Percentiles rank a stretch among this genome's conserved stretches.
These are phyloP conservation scores for Hesperophylax magnus DNA, from an alignment of 1,140 invertebrate species.

Conservation along the genomic window DNA sequence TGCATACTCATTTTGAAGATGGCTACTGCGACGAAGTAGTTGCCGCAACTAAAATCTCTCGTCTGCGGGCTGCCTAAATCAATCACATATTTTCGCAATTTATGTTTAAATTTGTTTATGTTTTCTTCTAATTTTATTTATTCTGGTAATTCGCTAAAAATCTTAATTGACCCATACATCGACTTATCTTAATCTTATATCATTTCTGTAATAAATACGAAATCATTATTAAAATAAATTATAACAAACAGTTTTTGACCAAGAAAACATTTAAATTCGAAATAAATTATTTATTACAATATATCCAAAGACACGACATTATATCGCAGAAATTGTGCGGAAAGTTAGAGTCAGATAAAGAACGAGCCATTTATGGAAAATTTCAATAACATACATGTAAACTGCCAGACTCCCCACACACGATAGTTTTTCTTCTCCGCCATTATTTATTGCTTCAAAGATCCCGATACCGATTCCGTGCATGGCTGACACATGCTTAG, in stretches of 20 bases:
- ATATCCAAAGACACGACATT: not conserved
- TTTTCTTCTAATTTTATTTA: too few relatives aligned
- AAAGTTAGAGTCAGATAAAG: conserved; percentile 25
- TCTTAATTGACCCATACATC: too few relatives aligned
- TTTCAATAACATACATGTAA: conserved; percentile 54
- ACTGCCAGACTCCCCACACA: conserved; percentile 39
- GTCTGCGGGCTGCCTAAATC: too few relatives aligned
- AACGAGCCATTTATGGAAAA: conserved; percentile 25
- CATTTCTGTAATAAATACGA: too few relatives aligned
- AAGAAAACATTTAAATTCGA: not conserved
- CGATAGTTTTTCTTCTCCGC: conserved; percentile 43
- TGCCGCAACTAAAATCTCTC: too few relatives aligned
- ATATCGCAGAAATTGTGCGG: conserved; percentile 12
- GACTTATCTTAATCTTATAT: too few relatives aligned
- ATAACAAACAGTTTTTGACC: not conserved
- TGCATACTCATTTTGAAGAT: too few relatives aligned
- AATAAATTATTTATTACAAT: not conserved
- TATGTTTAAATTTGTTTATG: too few relatives aligned
- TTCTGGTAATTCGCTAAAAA: too few relatives aligned
- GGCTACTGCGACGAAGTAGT: too few relatives aligned
- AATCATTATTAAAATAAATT: too few relatives aligned
- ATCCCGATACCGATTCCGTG: conserved; percentile 50
- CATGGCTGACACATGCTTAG: conserved; percentile 37
- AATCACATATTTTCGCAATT: too few relatives aligned
- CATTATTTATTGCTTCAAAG: conserved; percentile 55